phyloP scores from a whole-genome alignment of 2,113 vertebrate species.

The Clarias magur region DNA sequence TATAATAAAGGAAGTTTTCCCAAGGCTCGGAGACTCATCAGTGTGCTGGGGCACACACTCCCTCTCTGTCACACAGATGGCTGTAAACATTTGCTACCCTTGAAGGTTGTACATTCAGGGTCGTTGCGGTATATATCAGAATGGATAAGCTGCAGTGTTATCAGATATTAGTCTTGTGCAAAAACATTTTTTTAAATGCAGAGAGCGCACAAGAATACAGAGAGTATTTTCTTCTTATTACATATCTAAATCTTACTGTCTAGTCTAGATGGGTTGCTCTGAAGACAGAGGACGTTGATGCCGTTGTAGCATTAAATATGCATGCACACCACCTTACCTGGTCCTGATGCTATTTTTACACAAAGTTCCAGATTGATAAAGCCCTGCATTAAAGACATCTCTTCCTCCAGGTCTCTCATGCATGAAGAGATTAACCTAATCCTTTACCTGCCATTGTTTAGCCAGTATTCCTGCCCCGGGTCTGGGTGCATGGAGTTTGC shows the following conservation, averaged over 20 bases:
- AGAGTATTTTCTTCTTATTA: neutral
- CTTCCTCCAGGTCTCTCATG: neutral
- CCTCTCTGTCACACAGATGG: slow-evolving; percentile 3
- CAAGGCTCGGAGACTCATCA: slow-evolving; percentile 18
- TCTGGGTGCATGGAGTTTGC: no score
- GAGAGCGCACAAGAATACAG: neutral
- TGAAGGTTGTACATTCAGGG: slow-evolving; percentile 3
- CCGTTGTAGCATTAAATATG: slow-evolving; percentile 28
- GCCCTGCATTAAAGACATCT: neutral
- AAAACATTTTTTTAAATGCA: neutral
- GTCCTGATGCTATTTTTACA: slow-evolving; percentile 13
- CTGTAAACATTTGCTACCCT: slow-evolving; percentile 16
- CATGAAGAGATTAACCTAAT: neutral
- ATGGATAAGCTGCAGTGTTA: neutral
- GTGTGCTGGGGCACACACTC: slow-evolving; percentile 1
- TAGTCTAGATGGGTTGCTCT: neutral
- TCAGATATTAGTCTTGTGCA: neutral
- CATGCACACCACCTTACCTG: slow-evolving; percentile 16
- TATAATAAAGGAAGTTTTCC: slow-evolving; percentile 30
- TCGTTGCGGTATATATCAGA: neutral
- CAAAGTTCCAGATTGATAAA: neutral
- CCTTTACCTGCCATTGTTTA: neutral
- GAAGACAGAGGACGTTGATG: neutral
- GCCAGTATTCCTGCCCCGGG: neutral
- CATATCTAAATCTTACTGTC: neutral